Evolutionary conservation across 2,797 vertebrate genomes (phyloP).

Genomic region (Hozukius guyotensis): DNA sequence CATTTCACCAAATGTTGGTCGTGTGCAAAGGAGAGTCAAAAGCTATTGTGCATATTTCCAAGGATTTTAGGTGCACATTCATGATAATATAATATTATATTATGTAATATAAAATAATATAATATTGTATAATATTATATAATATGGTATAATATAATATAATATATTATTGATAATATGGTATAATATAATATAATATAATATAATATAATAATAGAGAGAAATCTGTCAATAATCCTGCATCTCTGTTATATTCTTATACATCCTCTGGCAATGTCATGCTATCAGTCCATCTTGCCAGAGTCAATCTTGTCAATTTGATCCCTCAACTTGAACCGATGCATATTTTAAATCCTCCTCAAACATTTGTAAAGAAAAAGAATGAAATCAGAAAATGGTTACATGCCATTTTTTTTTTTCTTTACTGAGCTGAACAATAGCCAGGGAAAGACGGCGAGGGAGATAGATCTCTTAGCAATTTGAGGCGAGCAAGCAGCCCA

Average conservation of each 20-base stretch:
- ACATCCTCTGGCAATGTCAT: not conserved
- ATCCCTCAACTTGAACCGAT: slow-evolving; percentile 19
- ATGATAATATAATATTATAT: too few relatives aligned
- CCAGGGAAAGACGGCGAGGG: not conserved
- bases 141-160: too few relatives aligned
- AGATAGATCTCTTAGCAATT: slow-evolving; percentile 32
- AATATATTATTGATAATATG: too few relatives aligned
- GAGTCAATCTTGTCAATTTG: slow-evolving; percentile 9
- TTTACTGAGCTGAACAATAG: slow-evolving; percentile 18
- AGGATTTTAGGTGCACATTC: too few relatives aligned
- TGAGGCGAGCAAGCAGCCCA: slow-evolving; percentile 39
- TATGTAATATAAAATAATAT: too few relatives aligned
- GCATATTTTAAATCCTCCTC: not conserved
- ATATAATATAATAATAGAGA: not conserved
- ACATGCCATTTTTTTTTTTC: not conserved
- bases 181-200: too few relatives aligned
- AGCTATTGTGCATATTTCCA: too few relatives aligned
- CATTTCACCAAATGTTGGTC: not conserved
- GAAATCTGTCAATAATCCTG: not conserved
- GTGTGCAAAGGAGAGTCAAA: not conserved
- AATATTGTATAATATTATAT: too few relatives aligned
- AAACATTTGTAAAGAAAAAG: not conserved
- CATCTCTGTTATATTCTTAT: slow-evolving; percentile 2
- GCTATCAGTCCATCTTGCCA: slow-evolving; percentile 17
- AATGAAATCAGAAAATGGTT: slow-evolving; percentile 11